Base-by-base conservation (phyloP, 2,113 vertebrate species). In the Atherinomorus stipes region DNA sequence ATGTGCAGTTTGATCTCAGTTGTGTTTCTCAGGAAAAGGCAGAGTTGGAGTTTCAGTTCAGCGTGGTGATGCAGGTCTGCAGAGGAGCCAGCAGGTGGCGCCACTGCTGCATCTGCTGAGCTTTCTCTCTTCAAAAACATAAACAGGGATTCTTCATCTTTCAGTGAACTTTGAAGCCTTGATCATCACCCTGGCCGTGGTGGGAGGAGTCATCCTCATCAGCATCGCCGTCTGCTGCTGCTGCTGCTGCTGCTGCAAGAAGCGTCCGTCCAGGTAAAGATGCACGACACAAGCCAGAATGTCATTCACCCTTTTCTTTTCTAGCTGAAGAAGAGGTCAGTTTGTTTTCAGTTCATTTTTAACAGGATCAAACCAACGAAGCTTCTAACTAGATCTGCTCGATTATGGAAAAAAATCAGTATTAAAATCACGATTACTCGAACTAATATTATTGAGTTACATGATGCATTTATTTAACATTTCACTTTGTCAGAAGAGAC, bases 161-260 rank as follows among this genome's bases (percentile, higher is more conserved):
- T 11, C 90, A 97, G 96, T 96, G 71, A 96, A 95, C 86, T 96
- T 97, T 80, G 95, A 97, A 60, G 94, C 91, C 23, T 85, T 97
- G 85, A 93, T 97, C 85, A 96, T 97, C 21, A 72, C 93, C 28
- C 84, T 97, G 74, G 94, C 90, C 0, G 94, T 95, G 61, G 23
- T 96, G 42, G 86, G 78, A 5, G 94, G 96, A 52, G 37, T 78
- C 44, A 71, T 96, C 63, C 66, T 97, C 69, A 16, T 96, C 80
- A 72, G 83, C 21, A 0, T 96, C 4, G 0, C 31, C 0, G 74
- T 88, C 1, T 97, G 95, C 62, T 96, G 95, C 92, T 96, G 93
- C 65, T 97, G 94, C 85, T 97, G 95, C 67, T 96, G 94, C 63
- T 94, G 90, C 80, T 93, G 94, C 90, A 93, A 80, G 71, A 93